phyloP scores from a whole-genome alignment of 2,888 invertebrate species.

The Metacarcinus magister region DNA sequence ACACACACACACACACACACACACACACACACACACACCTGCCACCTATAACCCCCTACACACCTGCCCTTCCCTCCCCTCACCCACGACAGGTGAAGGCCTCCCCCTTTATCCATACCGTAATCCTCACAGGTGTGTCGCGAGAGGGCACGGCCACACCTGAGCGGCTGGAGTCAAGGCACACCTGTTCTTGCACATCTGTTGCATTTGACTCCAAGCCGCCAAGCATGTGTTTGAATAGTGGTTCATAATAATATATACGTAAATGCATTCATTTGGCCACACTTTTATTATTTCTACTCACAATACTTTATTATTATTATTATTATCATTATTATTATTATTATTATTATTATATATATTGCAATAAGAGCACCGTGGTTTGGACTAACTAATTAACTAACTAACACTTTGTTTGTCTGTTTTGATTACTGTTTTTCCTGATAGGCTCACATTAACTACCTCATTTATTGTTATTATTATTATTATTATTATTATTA shows the following conservation, averaged over 20 bases:
- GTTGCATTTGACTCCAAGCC: slow-evolving; percentile 8
- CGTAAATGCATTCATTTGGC: slow-evolving; percentile 20
- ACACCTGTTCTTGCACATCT: background rate
- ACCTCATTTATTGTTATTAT: background rate
- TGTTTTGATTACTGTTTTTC: background rate
- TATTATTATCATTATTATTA: background rate
- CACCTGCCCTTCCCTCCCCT: background rate
- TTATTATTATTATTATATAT: background rate
- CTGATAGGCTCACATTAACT: background rate
- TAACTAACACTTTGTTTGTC: background rate
- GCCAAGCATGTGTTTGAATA: background rate
- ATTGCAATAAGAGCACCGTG: slow-evolving; percentile 1
- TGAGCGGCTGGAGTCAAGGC: background rate
- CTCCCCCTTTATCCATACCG: background rate
- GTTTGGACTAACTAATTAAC: slow-evolving; percentile 6
- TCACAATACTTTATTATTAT: background rate
- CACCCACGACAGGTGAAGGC: slow-evolving; percentile 17
- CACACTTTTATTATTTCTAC: background rate
- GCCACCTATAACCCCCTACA: background rate
- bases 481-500: slow-evolving; percentile 20
- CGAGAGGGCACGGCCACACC: slow-evolving; percentile 51
- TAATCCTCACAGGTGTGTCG: slow-evolving; percentile 10
- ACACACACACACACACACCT: slow-evolving; percentile 10
- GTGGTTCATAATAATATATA: slow-evolving; percentile 14
- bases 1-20: background rate